These are phyloP conservation scores for Syrista parreyssii DNA, from an alignment of 2,888 invertebrate species.

Conservation along the genomic window DNA sequence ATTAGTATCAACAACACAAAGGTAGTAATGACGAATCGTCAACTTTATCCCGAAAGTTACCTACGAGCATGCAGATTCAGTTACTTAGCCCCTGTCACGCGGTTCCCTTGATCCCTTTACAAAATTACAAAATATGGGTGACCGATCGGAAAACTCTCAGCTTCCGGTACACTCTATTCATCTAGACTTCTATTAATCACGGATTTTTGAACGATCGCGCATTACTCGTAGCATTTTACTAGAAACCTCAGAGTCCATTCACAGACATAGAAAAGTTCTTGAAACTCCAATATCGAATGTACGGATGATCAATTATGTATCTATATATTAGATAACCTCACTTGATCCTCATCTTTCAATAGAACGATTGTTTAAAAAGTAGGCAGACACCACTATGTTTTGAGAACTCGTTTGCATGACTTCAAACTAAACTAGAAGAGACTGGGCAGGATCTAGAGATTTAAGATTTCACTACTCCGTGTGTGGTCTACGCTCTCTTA, in stretches of 20 bases:
- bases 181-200: background rate
- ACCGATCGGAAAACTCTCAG: background rate
- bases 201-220: background rate
- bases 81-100: background rate
- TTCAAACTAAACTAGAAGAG: background rate
- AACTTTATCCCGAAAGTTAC: background rate
- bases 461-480: background rate
- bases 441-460: background rate
- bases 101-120: background rate
- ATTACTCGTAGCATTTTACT: background rate
- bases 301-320: conserved; percentile 11
- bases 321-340: background rate
- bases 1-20: too few species aligned
- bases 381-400: background rate
- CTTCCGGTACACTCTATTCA: background rate
- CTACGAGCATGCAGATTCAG: background rate
- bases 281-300: background rate
- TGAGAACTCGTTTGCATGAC: background rate
- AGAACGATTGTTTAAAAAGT: background rate
- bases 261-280: background rate
- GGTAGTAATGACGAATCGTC: too few species aligned
- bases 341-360: background rate
- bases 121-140: background rate
- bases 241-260: background rate
- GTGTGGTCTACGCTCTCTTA: conserved; percentile 33